phyloP scores from a whole-genome alignment of 1,140 invertebrate genomes.

The Micrasema longulum region DNA sequence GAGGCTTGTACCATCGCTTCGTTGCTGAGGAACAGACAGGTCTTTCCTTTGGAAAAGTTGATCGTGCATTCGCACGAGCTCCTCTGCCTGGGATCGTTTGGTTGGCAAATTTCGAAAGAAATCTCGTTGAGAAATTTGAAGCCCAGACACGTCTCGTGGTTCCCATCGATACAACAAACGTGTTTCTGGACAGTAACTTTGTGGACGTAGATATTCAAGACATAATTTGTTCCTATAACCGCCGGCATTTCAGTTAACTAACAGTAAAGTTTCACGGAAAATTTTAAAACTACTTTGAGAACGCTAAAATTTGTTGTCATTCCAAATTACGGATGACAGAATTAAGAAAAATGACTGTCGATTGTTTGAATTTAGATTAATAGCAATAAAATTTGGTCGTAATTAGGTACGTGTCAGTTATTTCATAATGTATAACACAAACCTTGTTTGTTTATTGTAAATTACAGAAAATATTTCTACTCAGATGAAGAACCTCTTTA shows the following conservation, averaged over 20 bases:
- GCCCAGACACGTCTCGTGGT: conserved; percentile 29
- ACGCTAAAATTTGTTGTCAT: too few relatives aligned
- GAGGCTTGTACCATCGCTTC: not conserved
- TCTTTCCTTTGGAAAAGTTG: conserved; percentile 22
- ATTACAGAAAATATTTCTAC: too few relatives aligned
- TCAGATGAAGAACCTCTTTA: too few relatives aligned
- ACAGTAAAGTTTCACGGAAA: too few relatives aligned
- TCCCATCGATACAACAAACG: conserved; percentile 26
- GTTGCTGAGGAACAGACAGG: not conserved
- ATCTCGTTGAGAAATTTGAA: conserved; percentile 19
- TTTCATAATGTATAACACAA: too few relatives aligned
- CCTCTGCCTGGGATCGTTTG: not conserved
- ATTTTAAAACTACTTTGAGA: too few relatives aligned
- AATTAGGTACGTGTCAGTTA: too few relatives aligned
- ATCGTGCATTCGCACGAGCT: conserved; percentile 8
- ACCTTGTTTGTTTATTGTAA: too few relatives aligned
- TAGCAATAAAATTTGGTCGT: too few relatives aligned
- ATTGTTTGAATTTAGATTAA: too few relatives aligned
- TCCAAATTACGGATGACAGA: too few relatives aligned
- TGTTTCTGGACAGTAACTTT: conserved; percentile 23
- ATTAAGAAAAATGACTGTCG: too few relatives aligned
- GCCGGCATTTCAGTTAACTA: not conserved
- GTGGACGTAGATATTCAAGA: conserved; percentile 26
- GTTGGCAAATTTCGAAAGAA: conserved; percentile 5
- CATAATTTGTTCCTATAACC: not conserved